A percentile compares a stretch with the other conserved stretches of the same genome.
Conservation (phyloP, 2,113 vertebrate species). For the Phrynocephalus versicolor region DNA sequence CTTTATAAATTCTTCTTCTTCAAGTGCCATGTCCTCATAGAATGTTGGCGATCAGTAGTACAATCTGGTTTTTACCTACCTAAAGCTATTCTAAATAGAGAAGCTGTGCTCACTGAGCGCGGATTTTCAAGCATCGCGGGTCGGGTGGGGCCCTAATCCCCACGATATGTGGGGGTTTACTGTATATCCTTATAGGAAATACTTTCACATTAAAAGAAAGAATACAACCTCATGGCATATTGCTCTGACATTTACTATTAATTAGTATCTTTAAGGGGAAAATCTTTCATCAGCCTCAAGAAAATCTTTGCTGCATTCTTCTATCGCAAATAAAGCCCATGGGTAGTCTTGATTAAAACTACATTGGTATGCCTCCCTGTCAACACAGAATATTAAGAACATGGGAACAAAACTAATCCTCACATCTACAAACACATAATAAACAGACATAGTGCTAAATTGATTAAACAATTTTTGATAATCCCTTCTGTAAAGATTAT, state of each 20-base stretch:
- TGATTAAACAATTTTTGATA: background rate
- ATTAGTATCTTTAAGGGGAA: background rate
- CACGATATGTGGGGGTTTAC: no score
- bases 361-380: background rate
- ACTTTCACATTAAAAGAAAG: background rate
- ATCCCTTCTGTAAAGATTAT: background rate
- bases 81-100: no score
- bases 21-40: no score
- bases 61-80: no score
- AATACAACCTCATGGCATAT: background rate
- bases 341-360: background rate
- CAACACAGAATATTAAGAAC: background rate
- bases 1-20: no score
- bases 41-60: no score
- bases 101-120: no score
- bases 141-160: no score
- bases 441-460: background rate
- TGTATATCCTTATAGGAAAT: conserved; percentile 13
- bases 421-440: background rate
- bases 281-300: background rate
- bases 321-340: background rate
- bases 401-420: background rate
- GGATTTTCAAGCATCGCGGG: no score
- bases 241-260: background rate
- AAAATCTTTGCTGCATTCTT: background rate